A percentile compares a stretch with the other conserved stretches of the same genome.
Evolutionary conservation across 2,113 vertebrate genomes (phyloP).

Genomic region (Nerophis lumbriciformis): DNA sequence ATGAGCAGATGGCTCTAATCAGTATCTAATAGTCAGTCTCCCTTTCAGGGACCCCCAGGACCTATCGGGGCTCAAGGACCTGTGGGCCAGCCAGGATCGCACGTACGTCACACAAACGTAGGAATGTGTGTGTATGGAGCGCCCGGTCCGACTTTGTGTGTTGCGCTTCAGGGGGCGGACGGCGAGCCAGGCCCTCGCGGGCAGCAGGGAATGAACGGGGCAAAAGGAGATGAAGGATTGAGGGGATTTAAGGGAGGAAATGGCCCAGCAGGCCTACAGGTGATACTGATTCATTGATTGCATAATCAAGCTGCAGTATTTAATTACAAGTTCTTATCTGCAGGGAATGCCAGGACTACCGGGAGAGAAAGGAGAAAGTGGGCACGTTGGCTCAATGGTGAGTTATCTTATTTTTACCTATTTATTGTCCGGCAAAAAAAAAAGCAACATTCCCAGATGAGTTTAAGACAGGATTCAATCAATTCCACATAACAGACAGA

Average conservation of each 20-base stretch:
- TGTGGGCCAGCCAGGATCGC: constrained; percentile 75
- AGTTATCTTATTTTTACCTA: constrained; percentile 20
- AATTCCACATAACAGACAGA: neutral
- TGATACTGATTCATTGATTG: constrained; percentile 33
- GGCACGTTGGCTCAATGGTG: constrained; percentile 85
- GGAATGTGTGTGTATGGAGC: neutral
- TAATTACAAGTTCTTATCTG: constrained; percentile 19
- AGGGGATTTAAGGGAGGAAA: constrained; percentile 76
- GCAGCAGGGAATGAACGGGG: constrained; percentile 84
- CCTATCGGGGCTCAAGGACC: constrained; percentile 81
- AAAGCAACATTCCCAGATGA: too few relatives aligned
- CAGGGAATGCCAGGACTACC: constrained; percentile 87
- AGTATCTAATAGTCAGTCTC: constrained; percentile 14
- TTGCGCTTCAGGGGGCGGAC: constrained; percentile 76
- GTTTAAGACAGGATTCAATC: too few relatives aligned
- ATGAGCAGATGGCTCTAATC: constrained; percentile 16
- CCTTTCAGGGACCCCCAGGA: constrained; percentile 81
- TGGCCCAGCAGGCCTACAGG: constrained; percentile 84
- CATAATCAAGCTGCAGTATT: neutral
- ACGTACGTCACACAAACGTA: constrained; percentile 63
- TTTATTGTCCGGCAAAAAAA: too few relatives aligned
- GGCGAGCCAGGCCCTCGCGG: constrained; percentile 84
- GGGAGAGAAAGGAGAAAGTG: constrained; percentile 88
- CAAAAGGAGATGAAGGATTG: constrained; percentile 86
- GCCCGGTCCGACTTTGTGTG: constrained; percentile 9